Evolutionary conservation across 1,140 invertebrate genomes (phyloP), one percentile per base, ranked within the genome.

Genomic region (Hypsibius dujardini): DNA sequence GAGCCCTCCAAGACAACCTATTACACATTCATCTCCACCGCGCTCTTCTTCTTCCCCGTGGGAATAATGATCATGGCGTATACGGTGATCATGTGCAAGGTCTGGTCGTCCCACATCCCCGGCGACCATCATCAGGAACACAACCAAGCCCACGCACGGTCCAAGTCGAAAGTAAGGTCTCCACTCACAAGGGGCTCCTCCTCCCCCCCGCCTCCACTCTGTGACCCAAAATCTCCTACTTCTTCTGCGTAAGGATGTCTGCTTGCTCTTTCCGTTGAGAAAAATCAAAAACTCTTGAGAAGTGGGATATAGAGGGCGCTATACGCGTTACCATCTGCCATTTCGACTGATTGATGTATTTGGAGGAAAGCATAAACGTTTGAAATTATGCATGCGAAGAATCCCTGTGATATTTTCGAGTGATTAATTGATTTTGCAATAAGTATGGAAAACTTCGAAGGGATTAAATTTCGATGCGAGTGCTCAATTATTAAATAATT

Each of bases 11-110:
- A 77, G 76, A 72, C 73, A 75, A 67, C 67, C 77, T 83, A 82
- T 74, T 82, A 81, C 74, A 79, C 79, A 45, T 76, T 80, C 70
- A 76, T 82, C 14, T 77, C 79, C 15, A 74, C 81, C 7, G 77
- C 79, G 1, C 73, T 84, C n/a, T 83, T 81, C 76, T 82, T 83
- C 74, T 71, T 82, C 47, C 82, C 82, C 0, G 78, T 82, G 14
- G 47, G 79, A 12, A 76, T 82, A 15, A 83, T 83, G 82, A 72
- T 78, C 0, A 75, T 78, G 7, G 80, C 81, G 2, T 84, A 84
- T 74, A 70, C 74, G 7, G 71, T 82, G 59, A 81, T 83, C 50
- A 81, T 82, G 46, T 76, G 78, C 72, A 80, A 79, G 46, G 74
- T 79, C 0, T 79, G 78, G 78, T 74, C 75, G 7, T 74, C 74